These are phyloP conservation scores for Hymenochirus boettgeri DNA, from an alignment of 2,113 vertebrate genomes.

Conservation along the genomic window DNA sequence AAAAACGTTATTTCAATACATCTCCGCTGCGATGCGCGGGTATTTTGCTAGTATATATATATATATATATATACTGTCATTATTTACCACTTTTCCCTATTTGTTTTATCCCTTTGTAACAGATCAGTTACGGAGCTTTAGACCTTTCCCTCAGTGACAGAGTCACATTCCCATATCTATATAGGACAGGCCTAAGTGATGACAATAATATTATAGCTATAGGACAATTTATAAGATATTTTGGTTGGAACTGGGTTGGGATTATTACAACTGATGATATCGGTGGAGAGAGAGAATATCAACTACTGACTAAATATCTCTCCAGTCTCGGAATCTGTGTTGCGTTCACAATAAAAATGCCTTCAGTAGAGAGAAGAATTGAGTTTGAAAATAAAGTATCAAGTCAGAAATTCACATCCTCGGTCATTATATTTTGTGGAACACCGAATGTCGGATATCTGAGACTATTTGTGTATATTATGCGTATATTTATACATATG, in stretches of 20 bases:
- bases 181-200: not conserved
- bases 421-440: slow-evolving; percentile 8
- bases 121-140: slow-evolving; percentile 19
- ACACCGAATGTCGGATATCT: not conserved
- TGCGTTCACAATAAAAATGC: not conserved
- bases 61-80: no score
- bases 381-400: not conserved
- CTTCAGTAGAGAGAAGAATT: no score
- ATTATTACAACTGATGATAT: slow-evolving; percentile 1
- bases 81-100: no score
- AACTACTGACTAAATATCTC: not conserved
- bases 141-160: not conserved
- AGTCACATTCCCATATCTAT: slow-evolving; percentile 1
- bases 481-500: not conserved
- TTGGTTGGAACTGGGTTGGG: slow-evolving; percentile 15
- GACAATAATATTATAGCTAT: not conserved
- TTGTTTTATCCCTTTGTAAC: not conserved
- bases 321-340: slow-evolving; percentile 2
- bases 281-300: not conserved
- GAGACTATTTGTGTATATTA: not conserved
- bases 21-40: no score
- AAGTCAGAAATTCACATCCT: not conserved
- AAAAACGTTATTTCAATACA: no score
- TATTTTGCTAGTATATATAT: no score
- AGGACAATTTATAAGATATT: not conserved